Evolutionary conservation across 2,888 invertebrate genomes (phyloP), one percentile per base, ranked within the genome.

Genomic region (Esperia sulphurella): DNA sequence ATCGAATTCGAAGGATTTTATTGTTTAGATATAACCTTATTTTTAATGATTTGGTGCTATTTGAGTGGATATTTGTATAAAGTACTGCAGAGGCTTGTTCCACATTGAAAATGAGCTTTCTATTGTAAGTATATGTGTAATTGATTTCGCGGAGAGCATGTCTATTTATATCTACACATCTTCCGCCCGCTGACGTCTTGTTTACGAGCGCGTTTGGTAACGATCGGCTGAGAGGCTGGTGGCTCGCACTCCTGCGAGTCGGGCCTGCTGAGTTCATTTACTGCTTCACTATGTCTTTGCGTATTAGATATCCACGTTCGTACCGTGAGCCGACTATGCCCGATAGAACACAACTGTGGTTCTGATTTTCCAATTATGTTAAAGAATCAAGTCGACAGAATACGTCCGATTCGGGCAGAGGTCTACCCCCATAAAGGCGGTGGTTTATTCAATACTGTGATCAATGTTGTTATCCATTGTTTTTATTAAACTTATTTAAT

Each of bases 101-200:
- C 58, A 56, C 56, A 52, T 55, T 51, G 67, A 90, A 79, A 70
- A 92, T 92, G 92, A 92, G 92, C 83, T 92, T 92, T 81, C 83
- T 92, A 68, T 92, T 92, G 92, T 92, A 77, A 92, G 92, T 92
- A 83, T 52, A 45, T 30, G 40, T 41, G 53, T 39, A 53, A 45
- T 45, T 51, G 41, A 50, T 47, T 21, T 43, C 46, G 47, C 41
- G 50, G 55, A 55, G 59, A 57, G 53, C 61, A 58, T 60, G 50
- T 76, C 83, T 85, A 86, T 83, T 83, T 79, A 56, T 84, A 83
- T 58, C 77, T 68, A 57, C 64, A 71, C 58, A 54, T 74, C 60
- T 75, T 76, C 67, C 68, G 66, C 68, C 63, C 52, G 53, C 48
- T 79, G 73, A 21, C 75, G 76, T 75, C 71, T 81, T 83, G 79